Evolutionary conservation across 1,140 invertebrate genomes (phyloP), one percentile per base, ranked within the genome.

Genomic region (Pogonus chalceus): DNA sequence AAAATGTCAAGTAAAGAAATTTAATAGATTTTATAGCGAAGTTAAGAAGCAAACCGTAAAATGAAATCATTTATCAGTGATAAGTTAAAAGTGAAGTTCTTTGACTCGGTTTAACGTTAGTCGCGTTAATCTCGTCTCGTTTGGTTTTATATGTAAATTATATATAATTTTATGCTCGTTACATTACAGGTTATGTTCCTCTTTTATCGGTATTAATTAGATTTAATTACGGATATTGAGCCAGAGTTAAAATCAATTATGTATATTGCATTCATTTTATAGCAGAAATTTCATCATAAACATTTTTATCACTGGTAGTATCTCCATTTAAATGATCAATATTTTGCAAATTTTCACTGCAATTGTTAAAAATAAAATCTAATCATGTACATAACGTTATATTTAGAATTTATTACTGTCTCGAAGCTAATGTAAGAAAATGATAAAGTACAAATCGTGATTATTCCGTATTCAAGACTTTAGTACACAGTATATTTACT

Each of bases 151-250:
- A 43, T 43, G 37, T 43, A 43, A 43, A 43, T 43, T 12, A 12
- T 43, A 9, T 43, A 43, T 43, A 43, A 43, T 43, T 43, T 43
- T 43, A 43, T 43, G 37, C 37, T 43, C 18, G 37, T 43, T 43
- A 16, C 37, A 43, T 43, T 16, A 43, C 9, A 4, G 18, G 18
- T 18, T 43, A 43, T n/a, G n/a, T 43, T 43, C 37, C 37, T 12
- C 37, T 43, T 43, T 43, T 43, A 43, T 43, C 37, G 37, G 3
- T 9, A 43, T 43, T 43, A 9, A 43, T 43, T 43, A 16, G 3
- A 18, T 43, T 18, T 43, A 43, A 43, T 43, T 43, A 43, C 37
- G 37, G 37, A 43, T 10, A 43, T 43, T 43, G 37, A 12, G 18
- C 37, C 37, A 10, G 7, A 16, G 18, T 43, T 43, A 43, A 4